phyloP scores from a whole-genome alignment of 2,113 vertebrate genomes.

The Plestiodon gilberti region DNA sequence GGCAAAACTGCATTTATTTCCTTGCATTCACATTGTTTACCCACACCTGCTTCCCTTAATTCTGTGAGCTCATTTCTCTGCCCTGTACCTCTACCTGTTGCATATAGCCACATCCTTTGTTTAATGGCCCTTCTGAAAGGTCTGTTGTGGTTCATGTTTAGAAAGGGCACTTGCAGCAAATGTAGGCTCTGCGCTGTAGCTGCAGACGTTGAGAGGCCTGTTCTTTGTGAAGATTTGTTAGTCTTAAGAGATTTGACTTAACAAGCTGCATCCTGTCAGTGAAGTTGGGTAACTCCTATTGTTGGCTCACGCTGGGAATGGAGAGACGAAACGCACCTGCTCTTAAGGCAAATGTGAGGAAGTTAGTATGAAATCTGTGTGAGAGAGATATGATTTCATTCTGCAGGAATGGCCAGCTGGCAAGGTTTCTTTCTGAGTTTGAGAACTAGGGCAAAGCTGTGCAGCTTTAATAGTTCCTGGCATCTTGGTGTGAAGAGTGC shows the following conservation, averaged over 20 bases:
- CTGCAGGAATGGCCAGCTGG: conserved; percentile 83
- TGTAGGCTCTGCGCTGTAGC: conserved; percentile 60
- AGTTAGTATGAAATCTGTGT: conserved; percentile 85
- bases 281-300: conserved; percentile 84
- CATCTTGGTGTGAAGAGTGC: conserved; percentile 64
- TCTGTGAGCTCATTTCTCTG: neutral
- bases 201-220: conserved; percentile 64
- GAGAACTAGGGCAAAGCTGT: conserved; percentile 70
- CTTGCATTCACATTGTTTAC: conserved; percentile 8
- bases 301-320: conserved; percentile 85
- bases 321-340: conserved; percentile 93
- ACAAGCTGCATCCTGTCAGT: conserved; percentile 94
- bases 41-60: conserved; percentile 13
- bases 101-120: conserved; percentile 12
- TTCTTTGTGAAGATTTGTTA: conserved; percentile 76
- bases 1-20: neutral
- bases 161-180: conserved; percentile 53
- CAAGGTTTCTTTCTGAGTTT: conserved; percentile 76
- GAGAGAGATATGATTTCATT: conserved; percentile 89
- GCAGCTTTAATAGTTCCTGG: conserved; percentile 72
- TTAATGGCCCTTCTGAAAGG: conserved; percentile 29
- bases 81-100: conserved; percentile 29
- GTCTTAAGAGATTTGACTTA: conserved; percentile 81
- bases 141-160: conserved; percentile 29
- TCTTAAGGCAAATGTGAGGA: conserved; percentile 87